Percentiles rank a stretch among this genome's conserved stretches.
These are phyloP conservation scores for Phoxinus phoxinus DNA, from an alignment of 2,113 vertebrate species.

Conservation along the genomic window DNA sequence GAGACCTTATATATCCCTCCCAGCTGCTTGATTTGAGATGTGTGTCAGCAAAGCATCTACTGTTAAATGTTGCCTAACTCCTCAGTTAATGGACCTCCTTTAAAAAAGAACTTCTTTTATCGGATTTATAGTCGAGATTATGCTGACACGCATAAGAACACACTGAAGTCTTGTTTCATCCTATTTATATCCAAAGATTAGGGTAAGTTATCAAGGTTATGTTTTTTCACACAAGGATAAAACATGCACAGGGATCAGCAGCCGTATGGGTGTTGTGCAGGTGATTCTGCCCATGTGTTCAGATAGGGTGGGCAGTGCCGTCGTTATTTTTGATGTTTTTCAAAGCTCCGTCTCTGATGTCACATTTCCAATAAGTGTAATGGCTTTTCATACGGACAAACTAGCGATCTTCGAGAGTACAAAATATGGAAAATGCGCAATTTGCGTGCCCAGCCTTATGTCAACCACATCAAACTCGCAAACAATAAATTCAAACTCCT, in stretches of 20 bases:
- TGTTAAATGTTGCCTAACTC: conserved; percentile 8
- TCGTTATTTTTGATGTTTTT: conserved; percentile 25
- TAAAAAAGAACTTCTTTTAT: neutral
- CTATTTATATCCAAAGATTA: neutral
- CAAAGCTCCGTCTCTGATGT: neutral
- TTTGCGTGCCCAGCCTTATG: neutral
- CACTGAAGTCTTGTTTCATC: neutral
- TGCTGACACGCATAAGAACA: neutral
- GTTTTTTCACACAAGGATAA: neutral
- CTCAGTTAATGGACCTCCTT: neutral
- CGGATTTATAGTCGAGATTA: neutral
- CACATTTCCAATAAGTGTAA: neutral
- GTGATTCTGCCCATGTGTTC: neutral
- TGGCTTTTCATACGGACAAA: conserved; percentile 25
- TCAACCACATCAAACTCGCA: neutral
- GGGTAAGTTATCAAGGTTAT: neutral
- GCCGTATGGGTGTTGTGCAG: conserved; percentile 8
- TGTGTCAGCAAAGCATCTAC: neutral
- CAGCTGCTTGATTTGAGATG: neutral
- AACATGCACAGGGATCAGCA: neutral
- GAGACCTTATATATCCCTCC: neutral
- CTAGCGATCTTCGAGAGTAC: neutral
- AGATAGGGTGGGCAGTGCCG: neutral
- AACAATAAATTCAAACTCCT: conserved; percentile 6
- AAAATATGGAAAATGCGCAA: neutral